Evolutionary conservation across 2,113 vertebrate genomes (phyloP).

Genomic region (Glaucidium brasilianum): DNA sequence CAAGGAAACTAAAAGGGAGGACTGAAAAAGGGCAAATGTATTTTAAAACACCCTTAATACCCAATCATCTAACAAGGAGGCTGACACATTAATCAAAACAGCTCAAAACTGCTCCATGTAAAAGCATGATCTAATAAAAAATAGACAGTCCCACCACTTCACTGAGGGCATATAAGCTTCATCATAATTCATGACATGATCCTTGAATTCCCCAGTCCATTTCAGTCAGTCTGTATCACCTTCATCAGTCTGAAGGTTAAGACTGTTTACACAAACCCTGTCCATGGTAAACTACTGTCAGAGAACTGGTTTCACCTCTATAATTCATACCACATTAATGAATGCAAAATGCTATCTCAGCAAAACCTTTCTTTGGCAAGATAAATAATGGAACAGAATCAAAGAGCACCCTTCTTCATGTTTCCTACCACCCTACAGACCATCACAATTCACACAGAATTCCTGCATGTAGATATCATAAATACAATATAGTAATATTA

Average conservation of each 20-base stretch:
- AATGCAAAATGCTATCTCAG: background rate
- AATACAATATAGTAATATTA: background rate
- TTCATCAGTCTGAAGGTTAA: background rate
- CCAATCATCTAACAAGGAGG: background rate
- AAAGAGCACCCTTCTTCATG: accelerated
- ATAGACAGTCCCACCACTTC: background rate
- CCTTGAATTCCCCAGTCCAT: background rate
- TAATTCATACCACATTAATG: background rate
- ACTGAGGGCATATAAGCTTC: background rate
- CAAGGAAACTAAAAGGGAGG: background rate
- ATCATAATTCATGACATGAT: background rate
- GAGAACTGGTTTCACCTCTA: background rate
- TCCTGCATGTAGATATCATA: background rate
- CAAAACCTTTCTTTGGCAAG: background rate
- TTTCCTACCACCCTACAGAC: background rate
- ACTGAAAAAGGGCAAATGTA: background rate
- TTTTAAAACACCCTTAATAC: background rate
- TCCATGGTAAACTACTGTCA: background rate
- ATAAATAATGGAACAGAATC: background rate
- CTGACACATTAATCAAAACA: background rate
- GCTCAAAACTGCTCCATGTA: background rate
- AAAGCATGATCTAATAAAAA: background rate
- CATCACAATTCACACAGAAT: background rate
- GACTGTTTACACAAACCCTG: background rate
- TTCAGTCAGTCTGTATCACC: background rate